These are phyloP conservation scores for Drosophila austrosaltans DNA, from an alignment of 2,888 invertebrate species.

Conservation along the genomic window DNA sequence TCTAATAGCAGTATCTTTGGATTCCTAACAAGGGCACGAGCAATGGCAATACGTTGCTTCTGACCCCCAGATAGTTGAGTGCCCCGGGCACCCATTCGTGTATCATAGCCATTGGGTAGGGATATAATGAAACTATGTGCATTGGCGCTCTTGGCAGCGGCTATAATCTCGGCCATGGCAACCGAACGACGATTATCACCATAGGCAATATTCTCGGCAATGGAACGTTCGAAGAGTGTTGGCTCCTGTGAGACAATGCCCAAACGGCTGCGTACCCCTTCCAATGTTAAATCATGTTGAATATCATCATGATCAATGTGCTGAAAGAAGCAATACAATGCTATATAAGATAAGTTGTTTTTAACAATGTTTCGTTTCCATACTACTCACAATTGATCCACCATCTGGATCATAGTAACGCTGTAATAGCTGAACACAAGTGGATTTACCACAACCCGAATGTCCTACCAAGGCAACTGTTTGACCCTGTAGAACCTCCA, in stretches of 20 bases:
- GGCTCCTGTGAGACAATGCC: constrained; percentile 95
- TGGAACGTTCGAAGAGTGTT: constrained; percentile 91
- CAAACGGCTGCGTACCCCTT: constrained; percentile 88
- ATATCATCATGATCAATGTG: constrained; percentile 86
- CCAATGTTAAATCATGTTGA: constrained; percentile 86
- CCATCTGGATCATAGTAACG: constrained; percentile 90
- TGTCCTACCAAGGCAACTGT: constrained; percentile 90
- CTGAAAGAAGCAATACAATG: constrained; percentile 48
- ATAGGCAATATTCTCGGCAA: constrained; percentile 94
- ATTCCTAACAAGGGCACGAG: constrained; percentile 89
- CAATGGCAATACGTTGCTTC: constrained; percentile 94
- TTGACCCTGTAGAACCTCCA: constrained; percentile 88
- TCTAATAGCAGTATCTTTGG: constrained; percentile 89
- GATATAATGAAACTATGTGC: constrained; percentile 90
- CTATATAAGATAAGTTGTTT: neutral
- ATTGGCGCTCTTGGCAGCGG: constrained; percentile 90
- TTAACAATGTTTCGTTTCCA: neutral
- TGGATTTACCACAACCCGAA: constrained; percentile 92
- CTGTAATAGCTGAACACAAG: constrained; percentile 91
- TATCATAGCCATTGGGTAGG: constrained; percentile 91
- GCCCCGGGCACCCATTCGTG: constrained; percentile 90
- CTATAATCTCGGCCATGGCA: constrained; percentile 89
- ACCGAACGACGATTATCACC: constrained; percentile 90
- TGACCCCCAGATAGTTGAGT: constrained; percentile 93
- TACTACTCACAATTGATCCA: constrained; percentile 85